phyloP scores from a whole-genome alignment of 2,113 vertebrate species.

The Periophthalmodon schlosseri region DNA sequence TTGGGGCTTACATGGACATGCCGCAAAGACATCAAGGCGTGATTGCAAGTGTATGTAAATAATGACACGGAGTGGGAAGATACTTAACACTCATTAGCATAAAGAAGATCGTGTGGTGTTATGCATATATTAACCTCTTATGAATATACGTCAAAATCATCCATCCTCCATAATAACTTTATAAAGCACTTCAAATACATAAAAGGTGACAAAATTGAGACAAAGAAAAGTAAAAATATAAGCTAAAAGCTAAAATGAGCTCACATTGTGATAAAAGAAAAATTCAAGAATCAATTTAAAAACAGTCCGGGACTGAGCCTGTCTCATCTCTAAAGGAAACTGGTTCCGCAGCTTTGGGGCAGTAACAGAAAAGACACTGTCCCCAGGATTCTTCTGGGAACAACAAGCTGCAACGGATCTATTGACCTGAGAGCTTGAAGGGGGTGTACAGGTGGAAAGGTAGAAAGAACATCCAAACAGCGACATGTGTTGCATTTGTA shows the following conservation, averaged over 20 bases:
- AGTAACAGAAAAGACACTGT: neutral
- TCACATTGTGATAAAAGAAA: no score
- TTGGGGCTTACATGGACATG: constrained; percentile 21
- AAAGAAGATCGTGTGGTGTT: neutral
- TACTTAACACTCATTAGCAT: neutral
- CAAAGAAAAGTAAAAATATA: no score
- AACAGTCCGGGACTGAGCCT: neutral
- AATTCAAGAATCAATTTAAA: neutral
- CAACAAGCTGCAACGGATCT: neutral
- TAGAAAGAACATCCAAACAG: neutral
- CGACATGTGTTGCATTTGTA: no score
- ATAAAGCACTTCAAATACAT: no score
- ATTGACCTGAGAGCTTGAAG: neutral
- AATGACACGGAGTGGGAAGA: constrained; percentile 21
- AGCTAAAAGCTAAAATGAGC: no score
- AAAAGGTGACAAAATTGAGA: no score
- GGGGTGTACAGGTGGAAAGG: no score
- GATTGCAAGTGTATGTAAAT: constrained; percentile 30
- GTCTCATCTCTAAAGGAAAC: neutral
- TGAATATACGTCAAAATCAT: neutral
- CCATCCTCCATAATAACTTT: no score
- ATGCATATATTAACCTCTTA: neutral
- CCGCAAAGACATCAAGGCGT: constrained; percentile 29
- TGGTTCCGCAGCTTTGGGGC: neutral
- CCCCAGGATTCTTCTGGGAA: neutral